Percentiles rank a stretch among this genome's conserved stretches.
Conservation (phyloP, 2,888 invertebrate genomes). For the Cordylochernes scorpioides region DNA sequence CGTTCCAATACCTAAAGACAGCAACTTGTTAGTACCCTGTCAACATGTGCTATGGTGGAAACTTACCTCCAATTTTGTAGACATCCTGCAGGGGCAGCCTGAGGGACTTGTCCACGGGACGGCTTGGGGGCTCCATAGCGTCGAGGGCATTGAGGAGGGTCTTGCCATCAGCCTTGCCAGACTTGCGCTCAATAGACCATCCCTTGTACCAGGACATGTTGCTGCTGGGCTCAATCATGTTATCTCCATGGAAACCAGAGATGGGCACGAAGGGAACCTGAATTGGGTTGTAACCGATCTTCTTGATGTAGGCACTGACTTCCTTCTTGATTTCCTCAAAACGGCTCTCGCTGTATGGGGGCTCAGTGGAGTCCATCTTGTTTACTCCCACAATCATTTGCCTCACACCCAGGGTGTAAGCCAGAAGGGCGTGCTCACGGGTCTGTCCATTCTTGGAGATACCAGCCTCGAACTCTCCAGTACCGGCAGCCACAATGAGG, state of each 20-base stretch:
- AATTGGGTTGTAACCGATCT: slow-evolving; percentile 95
- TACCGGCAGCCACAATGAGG: slow-evolving; percentile 91
- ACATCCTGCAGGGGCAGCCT: slow-evolving; percentile 98
- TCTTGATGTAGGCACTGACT: slow-evolving; percentile 92
- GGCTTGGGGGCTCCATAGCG: slow-evolving; percentile 72
- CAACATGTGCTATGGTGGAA: too few relatives aligned
- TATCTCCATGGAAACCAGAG: slow-evolving; percentile 99
- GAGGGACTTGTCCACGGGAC: slow-evolving; percentile 89
- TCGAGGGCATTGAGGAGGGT: slow-evolving; percentile 90
- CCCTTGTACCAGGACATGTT: slow-evolving; percentile 95
- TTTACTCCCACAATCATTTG: slow-evolving; percentile 97
- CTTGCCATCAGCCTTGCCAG: slow-evolving; percentile 75
- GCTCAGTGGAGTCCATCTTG: slow-evolving; percentile 99
- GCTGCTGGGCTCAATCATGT: slow-evolving; percentile 83
- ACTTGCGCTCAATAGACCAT: slow-evolving; percentile 81
- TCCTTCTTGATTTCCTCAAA: slow-evolving; percentile 99
- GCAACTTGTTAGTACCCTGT: too few relatives aligned
- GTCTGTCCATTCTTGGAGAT: slow-evolving; percentile 99
- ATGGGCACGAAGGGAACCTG: slow-evolving; percentile 95
- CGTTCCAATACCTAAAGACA: slow-evolving; percentile 52
- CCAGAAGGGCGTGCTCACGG: slow-evolving; percentile 89
- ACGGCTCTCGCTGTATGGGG: slow-evolving; percentile 69
- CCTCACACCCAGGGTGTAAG: slow-evolving; percentile 93
- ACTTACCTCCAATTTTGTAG: slow-evolving; percentile 97
- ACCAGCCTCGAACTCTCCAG: slow-evolving; percentile 97